These are phyloP conservation scores for Drosophila longiperda DNA, from an alignment of 2,888 invertebrate species.

Conservation along the genomic window DNA sequence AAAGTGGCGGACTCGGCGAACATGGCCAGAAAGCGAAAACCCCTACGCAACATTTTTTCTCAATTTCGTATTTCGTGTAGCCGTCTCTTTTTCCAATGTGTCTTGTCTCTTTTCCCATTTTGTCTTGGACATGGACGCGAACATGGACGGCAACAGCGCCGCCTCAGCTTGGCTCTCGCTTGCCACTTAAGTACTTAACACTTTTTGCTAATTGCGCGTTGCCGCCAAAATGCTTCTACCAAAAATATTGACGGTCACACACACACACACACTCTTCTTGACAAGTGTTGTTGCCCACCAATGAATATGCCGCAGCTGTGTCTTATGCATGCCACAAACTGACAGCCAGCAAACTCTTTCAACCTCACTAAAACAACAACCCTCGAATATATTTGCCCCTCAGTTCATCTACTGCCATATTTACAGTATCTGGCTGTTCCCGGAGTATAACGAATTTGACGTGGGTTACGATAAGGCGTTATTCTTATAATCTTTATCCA, in stretches of 20 bases:
- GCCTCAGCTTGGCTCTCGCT: conserved; percentile 57
- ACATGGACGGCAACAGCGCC: conserved; percentile 49
- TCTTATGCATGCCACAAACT: conserved; percentile 53
- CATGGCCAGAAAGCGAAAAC: conserved; percentile 66
- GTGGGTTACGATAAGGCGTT: conserved; percentile 38
- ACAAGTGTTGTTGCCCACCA: conserved; percentile 72
- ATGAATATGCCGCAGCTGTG: conserved; percentile 28
- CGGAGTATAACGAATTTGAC: conserved; percentile 18
- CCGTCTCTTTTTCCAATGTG: neutral
- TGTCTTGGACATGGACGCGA: conserved; percentile 31
- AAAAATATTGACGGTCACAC: conserved; percentile 62
- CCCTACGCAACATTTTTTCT: conserved; percentile 66
- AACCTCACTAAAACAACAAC: conserved; percentile 35
- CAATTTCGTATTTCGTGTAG: conserved; percentile 12
- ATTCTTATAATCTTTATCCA: conserved; percentile 27
- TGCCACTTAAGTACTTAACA: conserved; percentile 82
- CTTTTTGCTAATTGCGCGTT: conserved; percentile 79
- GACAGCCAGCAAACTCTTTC: conserved; percentile 39
- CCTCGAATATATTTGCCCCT: conserved; percentile 46
- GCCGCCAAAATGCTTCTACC: conserved; percentile 72
- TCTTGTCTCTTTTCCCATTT: neutral
- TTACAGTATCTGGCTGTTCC: neutral
- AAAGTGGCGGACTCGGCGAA: conserved; percentile 59
- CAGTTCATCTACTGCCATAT: conserved; percentile 1
- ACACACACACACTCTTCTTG: conserved; percentile 18